Evolutionary conservation across 2,113 vertebrate species (phyloP).

Genomic region (Brienomyrus brachyistius): DNA sequence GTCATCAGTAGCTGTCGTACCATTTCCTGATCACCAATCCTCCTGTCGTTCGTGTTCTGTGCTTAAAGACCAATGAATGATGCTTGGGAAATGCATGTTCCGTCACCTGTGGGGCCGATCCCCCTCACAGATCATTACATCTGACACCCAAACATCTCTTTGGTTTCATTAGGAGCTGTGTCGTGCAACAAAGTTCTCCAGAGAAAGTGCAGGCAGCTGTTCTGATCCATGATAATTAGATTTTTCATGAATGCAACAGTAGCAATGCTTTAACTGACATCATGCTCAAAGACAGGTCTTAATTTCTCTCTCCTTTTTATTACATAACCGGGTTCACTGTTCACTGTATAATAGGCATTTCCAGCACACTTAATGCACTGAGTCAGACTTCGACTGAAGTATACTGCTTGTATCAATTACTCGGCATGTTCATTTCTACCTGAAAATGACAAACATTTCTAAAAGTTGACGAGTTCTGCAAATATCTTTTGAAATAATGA

Average conservation of each 20-base stretch:
- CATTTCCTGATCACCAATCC: not conserved
- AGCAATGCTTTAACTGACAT: conserved; percentile 50
- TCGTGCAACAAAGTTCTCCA: not conserved
- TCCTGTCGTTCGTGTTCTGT: not conserved
- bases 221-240: conserved; percentile 53
- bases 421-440: not conserved
- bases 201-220: conserved; percentile 52
- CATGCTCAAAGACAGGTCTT: conserved; percentile 50
- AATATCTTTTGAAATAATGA: not conserved
- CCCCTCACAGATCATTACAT: not conserved
- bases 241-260: conserved; percentile 48
- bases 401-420: not conserved
- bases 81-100: not conserved
- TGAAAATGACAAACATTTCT: conserved; percentile 4
- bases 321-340: conserved; percentile 5
- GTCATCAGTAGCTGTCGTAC: not conserved
- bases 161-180: not conserved
- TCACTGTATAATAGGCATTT: not conserved
- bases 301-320: conserved; percentile 42
- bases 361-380: not conserved
- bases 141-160: not conserved
- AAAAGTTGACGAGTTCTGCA: not conserved
- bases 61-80: not conserved
- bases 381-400: not conserved
- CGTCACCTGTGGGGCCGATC: not conserved